Conservation (phyloP, 2,113 vertebrate species). For the Origma solitaria region DNA sequence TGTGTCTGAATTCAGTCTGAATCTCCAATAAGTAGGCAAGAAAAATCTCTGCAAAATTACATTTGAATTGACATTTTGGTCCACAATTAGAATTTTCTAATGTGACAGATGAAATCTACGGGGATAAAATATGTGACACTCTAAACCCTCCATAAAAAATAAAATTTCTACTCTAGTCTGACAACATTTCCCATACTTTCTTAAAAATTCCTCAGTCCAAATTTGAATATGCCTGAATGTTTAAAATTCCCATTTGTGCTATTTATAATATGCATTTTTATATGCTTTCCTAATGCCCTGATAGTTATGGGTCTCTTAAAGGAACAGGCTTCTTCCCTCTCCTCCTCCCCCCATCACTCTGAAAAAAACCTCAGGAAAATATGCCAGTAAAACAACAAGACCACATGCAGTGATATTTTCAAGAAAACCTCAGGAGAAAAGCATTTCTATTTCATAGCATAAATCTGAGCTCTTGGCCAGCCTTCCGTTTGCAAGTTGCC, state of each 20-base stretch:
- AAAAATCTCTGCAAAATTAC: constrained; percentile 9
- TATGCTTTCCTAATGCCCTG: neutral
- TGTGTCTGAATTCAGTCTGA: constrained; percentile 29
- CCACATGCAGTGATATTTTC: constrained; percentile 67
- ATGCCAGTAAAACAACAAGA: constrained; percentile 66
- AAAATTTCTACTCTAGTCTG: constrained; percentile 5
- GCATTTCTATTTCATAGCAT: constrained; percentile 73
- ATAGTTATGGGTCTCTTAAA: constrained; percentile 55
- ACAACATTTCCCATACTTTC: constrained; percentile 22
- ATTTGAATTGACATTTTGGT: constrained; percentile 25
- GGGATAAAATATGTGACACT: constrained; percentile 50
- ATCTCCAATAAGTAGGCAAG: neutral
- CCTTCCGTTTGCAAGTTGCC: constrained; percentile 62
- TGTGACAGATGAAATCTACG: constrained; percentile 30
- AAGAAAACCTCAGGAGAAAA: constrained; percentile 73
- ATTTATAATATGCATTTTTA: constrained; percentile 32
- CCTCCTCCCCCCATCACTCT: neutral
- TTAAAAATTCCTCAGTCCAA: constrained; percentile 44
- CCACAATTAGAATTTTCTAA: constrained; percentile 43
- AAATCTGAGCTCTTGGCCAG: constrained; percentile 74
- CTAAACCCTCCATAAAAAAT: constrained; percentile 15
- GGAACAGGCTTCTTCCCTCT: constrained; percentile 10
- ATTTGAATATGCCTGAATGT: constrained; percentile 39
- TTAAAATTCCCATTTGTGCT: constrained; percentile 55
- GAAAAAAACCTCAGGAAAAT: constrained; percentile 55